Conservation (phyloP, 2,888 invertebrate species). For the Dendrolimus houi region DNA sequence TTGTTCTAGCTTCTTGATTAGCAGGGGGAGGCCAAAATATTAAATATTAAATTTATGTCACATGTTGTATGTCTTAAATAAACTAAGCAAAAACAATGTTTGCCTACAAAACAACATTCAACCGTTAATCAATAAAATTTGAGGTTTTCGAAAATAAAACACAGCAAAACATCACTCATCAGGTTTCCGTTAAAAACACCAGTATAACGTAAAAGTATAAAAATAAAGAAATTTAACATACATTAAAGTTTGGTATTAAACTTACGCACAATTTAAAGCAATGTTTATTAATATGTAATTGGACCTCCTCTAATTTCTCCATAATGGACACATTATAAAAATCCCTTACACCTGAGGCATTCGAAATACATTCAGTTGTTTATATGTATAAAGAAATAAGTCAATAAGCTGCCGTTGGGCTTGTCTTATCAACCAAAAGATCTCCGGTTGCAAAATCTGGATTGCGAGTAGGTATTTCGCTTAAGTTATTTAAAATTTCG, state of each 20-base stretch:
- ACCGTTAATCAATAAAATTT: too few relatives aligned
- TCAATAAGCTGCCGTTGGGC: slow-evolving; percentile 31
- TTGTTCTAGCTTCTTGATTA: too few relatives aligned
- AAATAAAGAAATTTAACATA: too few relatives aligned
- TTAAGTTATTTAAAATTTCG: slow-evolving; percentile 9
- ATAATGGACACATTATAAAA: slow-evolving; percentile 32
- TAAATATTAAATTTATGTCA: too few relatives aligned
- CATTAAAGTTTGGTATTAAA: not conserved
- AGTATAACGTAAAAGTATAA: too few relatives aligned
- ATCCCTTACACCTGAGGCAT: slow-evolving; percentile 35
- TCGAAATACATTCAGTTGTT: slow-evolving; percentile 28
- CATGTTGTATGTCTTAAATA: too few relatives aligned
- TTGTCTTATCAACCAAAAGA: slow-evolving; percentile 18
- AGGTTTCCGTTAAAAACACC: too few relatives aligned
- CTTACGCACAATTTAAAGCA: not conserved
- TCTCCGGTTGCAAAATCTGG: slow-evolving; percentile 25
- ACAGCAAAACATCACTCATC: too few relatives aligned
- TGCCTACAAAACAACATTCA: too few relatives aligned
- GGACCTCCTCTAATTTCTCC: slow-evolving; percentile 15
- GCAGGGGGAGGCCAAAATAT: too few relatives aligned
- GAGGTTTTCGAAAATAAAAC: too few relatives aligned
- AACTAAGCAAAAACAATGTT: too few relatives aligned
- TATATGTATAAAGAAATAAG: slow-evolving; percentile 36
- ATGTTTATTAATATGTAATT: not conserved
- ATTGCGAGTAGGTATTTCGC: slow-evolving; percentile 17